phyloP scores from a whole-genome alignment of 53 echinoderm and acorn worm species.

The Temnopleurus reevesii region DNA sequence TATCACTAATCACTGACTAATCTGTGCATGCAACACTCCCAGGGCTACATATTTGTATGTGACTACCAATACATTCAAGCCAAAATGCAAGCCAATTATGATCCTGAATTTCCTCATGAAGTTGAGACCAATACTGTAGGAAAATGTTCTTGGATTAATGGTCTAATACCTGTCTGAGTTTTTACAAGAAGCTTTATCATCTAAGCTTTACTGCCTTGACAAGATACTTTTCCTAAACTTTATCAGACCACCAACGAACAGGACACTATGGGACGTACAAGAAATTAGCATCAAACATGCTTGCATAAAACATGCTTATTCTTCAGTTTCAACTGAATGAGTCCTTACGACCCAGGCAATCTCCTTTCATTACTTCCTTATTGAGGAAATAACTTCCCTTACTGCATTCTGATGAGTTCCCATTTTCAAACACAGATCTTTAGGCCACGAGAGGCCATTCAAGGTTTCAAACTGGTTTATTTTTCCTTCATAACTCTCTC shows the following conservation, averaged over 20 bases:
- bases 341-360: not conserved
- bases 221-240: no score
- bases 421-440: not conserved
- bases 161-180: no score
- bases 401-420: not conserved
- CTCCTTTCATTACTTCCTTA: not conserved
- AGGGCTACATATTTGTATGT: no score
- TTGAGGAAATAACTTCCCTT: not conserved
- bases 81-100: no score
- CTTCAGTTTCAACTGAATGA: slow-evolving; percentile 2
- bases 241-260: not conserved
- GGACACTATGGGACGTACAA: not conserved
- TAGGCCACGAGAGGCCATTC: not conserved
- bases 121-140: no score
- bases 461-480: not conserved
- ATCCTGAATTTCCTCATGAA: no score
- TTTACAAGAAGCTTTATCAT: no score
- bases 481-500: not conserved
- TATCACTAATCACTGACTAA: no score
- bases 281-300: not conserved
- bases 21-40: no score
- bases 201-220: no score
- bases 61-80: no score
- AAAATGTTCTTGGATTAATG: no score
- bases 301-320: not conserved